phyloP scores from a whole-genome alignment of 2,113 vertebrate genomes.

The Conger conger region DNA sequence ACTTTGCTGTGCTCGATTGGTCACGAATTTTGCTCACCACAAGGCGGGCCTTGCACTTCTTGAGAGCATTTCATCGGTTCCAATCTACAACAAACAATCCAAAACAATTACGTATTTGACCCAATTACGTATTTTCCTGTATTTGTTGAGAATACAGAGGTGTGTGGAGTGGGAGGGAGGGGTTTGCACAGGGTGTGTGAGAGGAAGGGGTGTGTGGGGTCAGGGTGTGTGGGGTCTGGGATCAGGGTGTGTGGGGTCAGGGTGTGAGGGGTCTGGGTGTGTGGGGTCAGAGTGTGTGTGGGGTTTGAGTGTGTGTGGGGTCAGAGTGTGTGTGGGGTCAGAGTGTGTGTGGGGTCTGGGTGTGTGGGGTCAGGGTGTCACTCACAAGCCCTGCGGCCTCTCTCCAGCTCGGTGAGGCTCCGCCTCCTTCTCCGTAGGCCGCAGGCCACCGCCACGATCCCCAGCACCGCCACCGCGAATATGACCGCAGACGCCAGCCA shows the following conservation, averaged over 20 bases:
- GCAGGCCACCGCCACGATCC: constrained; percentile 62
- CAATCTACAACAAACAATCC: no score
- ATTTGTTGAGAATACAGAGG: no score
- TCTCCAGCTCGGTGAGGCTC: constrained; percentile 67
- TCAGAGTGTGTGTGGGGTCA: not conserved
- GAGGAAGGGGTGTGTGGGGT: not conserved
- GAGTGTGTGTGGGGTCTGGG: not conserved
- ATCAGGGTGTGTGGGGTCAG: no score
- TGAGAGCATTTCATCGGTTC: no score
- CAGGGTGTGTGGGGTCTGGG: no score
- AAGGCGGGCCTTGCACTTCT: no score
- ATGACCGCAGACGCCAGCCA: constrained; percentile 68
- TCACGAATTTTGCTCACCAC: no score
- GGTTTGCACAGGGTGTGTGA: not conserved
- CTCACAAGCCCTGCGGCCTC: constrained; percentile 71
- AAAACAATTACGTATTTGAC: no score
- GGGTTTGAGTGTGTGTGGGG: no score
- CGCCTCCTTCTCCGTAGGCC: constrained; percentile 62
- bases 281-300: not conserved
- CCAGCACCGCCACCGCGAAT: constrained; percentile 59
- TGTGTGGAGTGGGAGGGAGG: not conserved
- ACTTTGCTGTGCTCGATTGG: no score
- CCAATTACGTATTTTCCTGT: no score
- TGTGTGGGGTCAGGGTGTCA: not conserved
- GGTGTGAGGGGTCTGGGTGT: no score